A percentile compares a stretch with the other conserved stretches of the same genome.
phyloP scores from a whole-genome alignment of 2,113 vertebrate species.

The Nansenia antarctica region DNA sequence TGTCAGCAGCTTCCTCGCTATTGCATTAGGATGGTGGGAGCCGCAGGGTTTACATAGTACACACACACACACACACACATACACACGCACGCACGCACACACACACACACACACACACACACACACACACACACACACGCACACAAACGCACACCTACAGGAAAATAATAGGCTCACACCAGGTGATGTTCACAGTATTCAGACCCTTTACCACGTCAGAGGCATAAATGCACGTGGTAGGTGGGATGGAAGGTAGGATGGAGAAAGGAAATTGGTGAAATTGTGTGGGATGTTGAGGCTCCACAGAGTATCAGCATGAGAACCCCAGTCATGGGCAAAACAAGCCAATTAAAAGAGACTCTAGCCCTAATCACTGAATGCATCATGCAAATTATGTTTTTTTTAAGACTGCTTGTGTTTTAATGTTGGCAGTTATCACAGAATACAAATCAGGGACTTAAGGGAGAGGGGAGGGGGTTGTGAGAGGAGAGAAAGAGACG shows the following conservation, averaged over 20 bases:
- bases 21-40: conserved; percentile 54
- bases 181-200: no score
- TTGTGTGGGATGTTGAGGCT: conserved; percentile 43
- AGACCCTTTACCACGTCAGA: no score
- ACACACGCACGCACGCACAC: no score
- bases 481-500: conserved; percentile 7
- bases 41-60: conserved; percentile 25
- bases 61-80: no score
- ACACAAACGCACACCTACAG: no score
- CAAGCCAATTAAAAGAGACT: conserved; percentile 72
- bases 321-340: conserved; percentile 67
- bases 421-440: conserved; percentile 42
- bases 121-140: no score
- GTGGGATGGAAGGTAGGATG: conserved; percentile 19
- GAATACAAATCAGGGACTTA: conserved; percentile 76
- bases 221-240: no score
- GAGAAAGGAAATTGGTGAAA: conserved; percentile 59
- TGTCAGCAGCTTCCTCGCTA: conserved; percentile 36
- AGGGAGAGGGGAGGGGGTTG: conserved; percentile 39
- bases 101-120: no score
- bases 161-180: no score
- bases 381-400: conserved; percentile 69
- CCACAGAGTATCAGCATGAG: conserved; percentile 66
- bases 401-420: conserved; percentile 45
- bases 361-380: conserved; percentile 66